Base-by-base conservation (phyloP, 2,888 invertebrate genomes). In the Torymus texanus region DNA sequence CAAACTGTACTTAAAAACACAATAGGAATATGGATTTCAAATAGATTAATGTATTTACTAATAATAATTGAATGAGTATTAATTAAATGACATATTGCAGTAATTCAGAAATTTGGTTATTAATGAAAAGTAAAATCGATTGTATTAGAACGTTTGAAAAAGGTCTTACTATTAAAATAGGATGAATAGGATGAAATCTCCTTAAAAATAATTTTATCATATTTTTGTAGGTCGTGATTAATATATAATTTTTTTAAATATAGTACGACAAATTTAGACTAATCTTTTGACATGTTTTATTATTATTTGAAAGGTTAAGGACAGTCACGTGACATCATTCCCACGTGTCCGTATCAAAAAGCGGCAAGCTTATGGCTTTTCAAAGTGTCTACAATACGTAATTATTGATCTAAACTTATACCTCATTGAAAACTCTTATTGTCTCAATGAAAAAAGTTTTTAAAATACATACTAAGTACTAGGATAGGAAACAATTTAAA, bases 1-100 rank as follows among this genome's bases (percentile, higher is more conserved):
- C 83, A 71, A 83, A 86, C 88, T 88, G 78, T 58, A 78, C 63
- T 78, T 81, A n/a, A 76, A 80, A 79, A 75, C 11, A 65, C 0
- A 73, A 24, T 29, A 8, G 41, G 41, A 61, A 66, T 50, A 61
- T 53, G 50, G 61, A 16, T 72, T 59, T 58, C 11, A 24, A 21
- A 29, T 78, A 51, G 13, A 8, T 41, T 59, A 50, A 24, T 65
- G 55, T 41, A 41, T 41, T 3, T 8, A 41, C 5, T 41, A 41
- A 5, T 8, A 56, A 72, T 41, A 63, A 78, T 51, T 16, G 21
- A 67, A 59, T 14, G 50, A 55, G 10, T 50, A 14, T 41, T 51
- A 12, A 16, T 50, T 50, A 66, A 59, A 56, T 14, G 53, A 29
- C 58, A 14, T 18, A 72, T 18, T 14, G 16, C 29, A 66, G 16